Conservation (phyloP, 2,888 invertebrate genomes). For the Endomychus coccineus region DNA sequence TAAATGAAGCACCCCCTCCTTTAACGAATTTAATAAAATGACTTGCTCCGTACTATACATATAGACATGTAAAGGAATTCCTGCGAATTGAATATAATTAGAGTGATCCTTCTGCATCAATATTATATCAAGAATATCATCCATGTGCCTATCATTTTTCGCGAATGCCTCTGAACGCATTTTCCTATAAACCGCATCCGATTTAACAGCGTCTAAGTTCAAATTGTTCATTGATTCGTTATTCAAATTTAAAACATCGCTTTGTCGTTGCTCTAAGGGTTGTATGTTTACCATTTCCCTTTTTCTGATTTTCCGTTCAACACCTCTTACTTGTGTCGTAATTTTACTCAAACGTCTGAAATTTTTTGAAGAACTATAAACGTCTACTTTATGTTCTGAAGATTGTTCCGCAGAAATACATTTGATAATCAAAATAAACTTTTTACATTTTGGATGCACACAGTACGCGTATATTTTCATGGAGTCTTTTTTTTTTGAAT, state of each 20-base stretch:
- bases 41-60: conserved; percentile 2
- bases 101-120: no score
- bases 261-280: conserved; percentile 1
- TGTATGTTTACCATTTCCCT: background rate
- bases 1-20: no score
- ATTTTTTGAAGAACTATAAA: background rate
- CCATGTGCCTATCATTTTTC: no score
- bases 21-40: no score
- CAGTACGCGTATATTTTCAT: conserved; percentile 2
- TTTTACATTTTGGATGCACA: background rate
- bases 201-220: no score
- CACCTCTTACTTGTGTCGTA: background rate
- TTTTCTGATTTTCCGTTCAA: background rate
- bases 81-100: conserved; percentile 3
- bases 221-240: background rate
- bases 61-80: conserved; percentile 3
- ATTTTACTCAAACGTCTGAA: background rate
- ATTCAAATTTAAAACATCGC: background rate
- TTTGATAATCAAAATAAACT: conserved; percentile 1
- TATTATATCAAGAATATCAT: no score
- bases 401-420: background rate
- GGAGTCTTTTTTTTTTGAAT: no score
- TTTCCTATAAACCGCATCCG: no score
- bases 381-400: conserved; percentile 2
- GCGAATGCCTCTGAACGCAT: no score